These are phyloP conservation scores for Lamproptera curius DNA, from an alignment of 2,888 invertebrate genomes.

Conservation along the genomic window DNA sequence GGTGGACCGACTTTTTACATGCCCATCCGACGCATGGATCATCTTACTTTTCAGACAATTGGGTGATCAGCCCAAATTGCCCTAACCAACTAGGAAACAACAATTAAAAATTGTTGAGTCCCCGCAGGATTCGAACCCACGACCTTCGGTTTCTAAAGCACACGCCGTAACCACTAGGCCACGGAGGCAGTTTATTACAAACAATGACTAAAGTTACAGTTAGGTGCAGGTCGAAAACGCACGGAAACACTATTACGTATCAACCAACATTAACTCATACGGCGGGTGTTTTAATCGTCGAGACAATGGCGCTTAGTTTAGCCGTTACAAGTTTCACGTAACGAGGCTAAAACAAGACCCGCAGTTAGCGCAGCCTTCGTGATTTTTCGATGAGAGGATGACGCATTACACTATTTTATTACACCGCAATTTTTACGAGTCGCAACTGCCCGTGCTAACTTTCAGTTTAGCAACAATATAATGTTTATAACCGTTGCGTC, in stretches of 20 bases:
- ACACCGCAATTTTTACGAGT: neutral
- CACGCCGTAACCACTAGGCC: no score
- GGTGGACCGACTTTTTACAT: no score
- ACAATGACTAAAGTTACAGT: constrained; percentile 1
- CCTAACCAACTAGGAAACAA: no score
- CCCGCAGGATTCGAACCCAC: no score
- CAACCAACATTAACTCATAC: constrained; percentile 1
- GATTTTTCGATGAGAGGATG: neutral
- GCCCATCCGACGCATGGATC: no score
- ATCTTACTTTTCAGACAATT: no score
- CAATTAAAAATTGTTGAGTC: no score
- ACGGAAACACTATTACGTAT: constrained; percentile 4
- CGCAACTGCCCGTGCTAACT: neutral
- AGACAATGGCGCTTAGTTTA: constrained; percentile 1
- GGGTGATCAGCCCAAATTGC: no score
- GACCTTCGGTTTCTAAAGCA: no score
- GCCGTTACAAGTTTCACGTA: neutral
- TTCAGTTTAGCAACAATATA: neutral
- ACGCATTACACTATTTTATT: neutral
- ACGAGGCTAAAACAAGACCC: neutral
- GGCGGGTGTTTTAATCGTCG: neutral
- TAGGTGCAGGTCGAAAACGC: neutral
- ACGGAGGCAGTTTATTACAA: no score
- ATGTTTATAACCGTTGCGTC: neutral
- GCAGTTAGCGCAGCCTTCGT: neutral